Conservation (phyloP, 2,888 invertebrate genomes). For the Callyntrura sp. region DNA sequence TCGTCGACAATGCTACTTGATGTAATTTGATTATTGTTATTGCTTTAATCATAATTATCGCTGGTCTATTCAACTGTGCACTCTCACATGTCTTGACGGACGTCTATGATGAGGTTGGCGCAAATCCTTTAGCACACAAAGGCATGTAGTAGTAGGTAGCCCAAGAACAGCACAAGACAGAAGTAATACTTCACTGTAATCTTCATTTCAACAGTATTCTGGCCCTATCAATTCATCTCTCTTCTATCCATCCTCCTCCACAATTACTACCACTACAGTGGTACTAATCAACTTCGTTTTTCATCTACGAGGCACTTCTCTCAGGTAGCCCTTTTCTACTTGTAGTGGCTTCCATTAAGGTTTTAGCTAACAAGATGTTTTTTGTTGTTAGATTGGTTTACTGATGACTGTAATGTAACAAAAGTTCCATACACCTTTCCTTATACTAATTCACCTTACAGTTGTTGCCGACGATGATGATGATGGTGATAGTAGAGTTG, state of each 20-base stretch:
- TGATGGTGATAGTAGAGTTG: not conserved
- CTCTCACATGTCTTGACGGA: not conserved
- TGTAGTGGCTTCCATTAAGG: not conserved
- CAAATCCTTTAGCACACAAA: not conserved
- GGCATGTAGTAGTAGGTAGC: not conserved
- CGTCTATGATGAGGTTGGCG: not conserved
- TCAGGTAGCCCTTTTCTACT: not conserved
- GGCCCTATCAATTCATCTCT: not conserved
- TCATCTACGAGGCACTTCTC: not conserved
- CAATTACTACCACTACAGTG: not conserved
- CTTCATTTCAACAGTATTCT: conserved; percentile 33
- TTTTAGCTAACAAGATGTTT: not conserved
- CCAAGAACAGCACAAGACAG: not conserved
- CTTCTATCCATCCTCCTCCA: not conserved
- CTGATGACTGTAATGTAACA: not conserved
- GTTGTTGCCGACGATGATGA: not conserved
- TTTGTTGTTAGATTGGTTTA: not conserved
- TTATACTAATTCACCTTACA: too few relatives aligned
- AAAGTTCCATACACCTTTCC: not conserved
- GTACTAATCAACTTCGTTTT: not conserved
- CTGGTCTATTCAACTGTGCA: conserved; percentile 7
- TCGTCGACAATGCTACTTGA: not conserved
- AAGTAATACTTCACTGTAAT: conserved; percentile 23
- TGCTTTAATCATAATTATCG: conserved; percentile 29
- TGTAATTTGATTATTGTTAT: conserved; percentile 37